Conservation (phyloP, 2,113 vertebrate species). For the Emydocephalus ijimae region DNA sequence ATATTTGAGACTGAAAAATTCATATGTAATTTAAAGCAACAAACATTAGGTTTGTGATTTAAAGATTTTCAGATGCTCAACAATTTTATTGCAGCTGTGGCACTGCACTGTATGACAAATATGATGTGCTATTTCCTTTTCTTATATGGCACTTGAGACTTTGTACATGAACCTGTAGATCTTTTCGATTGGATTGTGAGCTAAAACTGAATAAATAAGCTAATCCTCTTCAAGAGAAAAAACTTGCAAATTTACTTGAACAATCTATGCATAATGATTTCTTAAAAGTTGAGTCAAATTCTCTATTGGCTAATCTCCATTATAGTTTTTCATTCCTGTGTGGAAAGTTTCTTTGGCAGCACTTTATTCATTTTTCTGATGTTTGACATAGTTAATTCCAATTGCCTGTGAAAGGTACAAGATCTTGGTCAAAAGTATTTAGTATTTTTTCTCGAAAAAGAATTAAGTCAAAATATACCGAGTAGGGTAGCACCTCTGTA, state of each 20-base stretch:
- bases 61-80: neutral
- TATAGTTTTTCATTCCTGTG: neutral
- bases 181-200: neutral
- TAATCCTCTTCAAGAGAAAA: neutral
- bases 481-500: neutral
- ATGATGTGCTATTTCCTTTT: neutral
- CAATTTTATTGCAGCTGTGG: neutral
- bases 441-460: neutral
- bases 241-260: neutral
- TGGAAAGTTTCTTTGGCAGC: neutral
- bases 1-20: neutral
- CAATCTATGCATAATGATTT: neutral
- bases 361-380: neutral
- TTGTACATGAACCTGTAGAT: neutral
- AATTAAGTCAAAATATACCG: neutral
- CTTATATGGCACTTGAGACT: neutral
- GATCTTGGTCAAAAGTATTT: neutral
- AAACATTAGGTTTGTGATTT: neutral
- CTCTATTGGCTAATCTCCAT: neutral
- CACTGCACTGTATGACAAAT: neutral
- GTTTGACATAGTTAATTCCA: neutral
- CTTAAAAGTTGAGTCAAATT: neutral
- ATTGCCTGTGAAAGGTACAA: neutral
- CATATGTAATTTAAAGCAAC: neutral
- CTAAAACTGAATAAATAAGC: neutral